These are phyloP conservation scores for Astreopora myriophthalma DNA, from an alignment of 64 coral and sea anemone species.

Conservation along the genomic window DNA sequence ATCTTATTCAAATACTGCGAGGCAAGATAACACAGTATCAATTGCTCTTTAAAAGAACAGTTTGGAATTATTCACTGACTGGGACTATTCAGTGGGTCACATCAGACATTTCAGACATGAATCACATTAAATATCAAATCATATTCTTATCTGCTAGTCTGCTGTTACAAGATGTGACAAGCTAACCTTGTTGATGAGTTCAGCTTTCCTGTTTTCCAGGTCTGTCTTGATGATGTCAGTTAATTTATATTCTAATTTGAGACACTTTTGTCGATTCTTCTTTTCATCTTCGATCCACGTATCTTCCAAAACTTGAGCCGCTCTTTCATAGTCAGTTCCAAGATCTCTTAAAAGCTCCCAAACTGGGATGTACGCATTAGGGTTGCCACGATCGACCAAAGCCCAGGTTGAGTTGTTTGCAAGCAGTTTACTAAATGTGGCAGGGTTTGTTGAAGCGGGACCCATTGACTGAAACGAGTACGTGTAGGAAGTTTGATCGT, in stretches of 20 bases:
- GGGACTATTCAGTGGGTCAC: no score
- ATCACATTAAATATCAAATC: no score
- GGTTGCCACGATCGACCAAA: slow-evolving; percentile 14
- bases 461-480: slow-evolving; percentile 12
- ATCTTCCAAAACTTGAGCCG: not conserved
- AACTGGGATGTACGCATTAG: slow-evolving; percentile 36
- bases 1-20: no score
- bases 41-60: no score
- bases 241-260: not conserved
- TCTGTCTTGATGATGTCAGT: not conserved
- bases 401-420: slow-evolving; percentile 58
- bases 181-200: not conserved
- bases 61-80: no score
- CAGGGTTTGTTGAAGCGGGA: slow-evolving; percentile 27
- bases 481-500: not conserved
- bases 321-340: not conserved
- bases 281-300: slow-evolving; percentile 39
- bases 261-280: not conserved
- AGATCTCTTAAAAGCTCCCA: slow-evolving; percentile 29
- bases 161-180: no score
- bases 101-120: no score
- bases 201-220: not conserved
- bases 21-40: no score
- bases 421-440: slow-evolving; percentile 37
- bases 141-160: no score